phyloP scores from a whole-genome alignment of 1,140 invertebrate genomes.

The Nephotettix cincticeps region DNA sequence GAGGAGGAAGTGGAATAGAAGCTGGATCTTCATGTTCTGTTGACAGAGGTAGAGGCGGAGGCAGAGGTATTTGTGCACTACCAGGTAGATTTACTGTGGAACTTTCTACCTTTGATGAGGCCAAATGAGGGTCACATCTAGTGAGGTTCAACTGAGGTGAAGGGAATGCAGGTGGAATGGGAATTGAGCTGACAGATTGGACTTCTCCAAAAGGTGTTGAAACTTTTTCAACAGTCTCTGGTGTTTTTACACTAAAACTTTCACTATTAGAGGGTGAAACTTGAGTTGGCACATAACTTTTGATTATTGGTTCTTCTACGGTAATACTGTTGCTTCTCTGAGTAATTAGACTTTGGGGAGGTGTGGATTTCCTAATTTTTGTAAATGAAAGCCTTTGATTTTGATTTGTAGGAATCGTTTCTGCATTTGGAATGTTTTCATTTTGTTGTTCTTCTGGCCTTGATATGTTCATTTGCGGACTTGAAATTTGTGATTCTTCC shows the following conservation, averaged over 20 bases:
- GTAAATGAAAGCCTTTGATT: not conserved
- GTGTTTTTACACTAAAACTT: not conserved
- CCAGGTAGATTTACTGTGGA: too few relatives aligned
- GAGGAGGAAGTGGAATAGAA: constrained; percentile 8
- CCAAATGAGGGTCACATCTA: too few relatives aligned
- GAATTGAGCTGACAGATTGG: too few relatives aligned
- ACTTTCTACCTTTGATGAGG: too few relatives aligned
- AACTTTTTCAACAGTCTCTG: too few relatives aligned
- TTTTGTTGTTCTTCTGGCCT: not conserved
- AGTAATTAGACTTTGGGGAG: too few relatives aligned
- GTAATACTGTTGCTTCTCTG: too few relatives aligned
- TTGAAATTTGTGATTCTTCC: not conserved
- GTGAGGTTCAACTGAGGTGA: too few relatives aligned
- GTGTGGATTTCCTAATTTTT: not conserved
- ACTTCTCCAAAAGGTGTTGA: too few relatives aligned
- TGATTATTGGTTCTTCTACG: too few relatives aligned
- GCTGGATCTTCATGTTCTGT: not conserved
- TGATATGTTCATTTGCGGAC: not conserved
- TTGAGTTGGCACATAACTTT: too few relatives aligned
- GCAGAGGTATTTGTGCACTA: not conserved
- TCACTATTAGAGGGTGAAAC: not conserved
- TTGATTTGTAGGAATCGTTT: not conserved
- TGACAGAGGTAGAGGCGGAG: not conserved
- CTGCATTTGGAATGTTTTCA: not conserved
- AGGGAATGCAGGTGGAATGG: too few relatives aligned